Base-by-base conservation (phyloP, 2,797 vertebrate genomes). In the Loris lydekkerianus region DNA sequence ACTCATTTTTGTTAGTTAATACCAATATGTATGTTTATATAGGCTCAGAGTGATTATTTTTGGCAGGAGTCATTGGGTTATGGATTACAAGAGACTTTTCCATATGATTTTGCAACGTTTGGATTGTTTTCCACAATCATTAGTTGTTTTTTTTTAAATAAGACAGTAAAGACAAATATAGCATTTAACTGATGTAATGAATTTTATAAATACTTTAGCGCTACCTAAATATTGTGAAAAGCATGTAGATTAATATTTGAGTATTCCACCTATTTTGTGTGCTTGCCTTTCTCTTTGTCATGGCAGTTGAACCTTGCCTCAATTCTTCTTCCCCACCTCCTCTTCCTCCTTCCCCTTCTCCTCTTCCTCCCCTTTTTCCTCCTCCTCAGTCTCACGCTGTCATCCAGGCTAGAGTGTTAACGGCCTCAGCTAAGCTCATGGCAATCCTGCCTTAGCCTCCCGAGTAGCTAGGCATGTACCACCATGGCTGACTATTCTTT, bases 161-260 rank as follows among this genome's bases (percentile, higher is more conserved):
- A 67, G 70, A 76, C 23, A 94, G 43, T 56, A 60, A 72, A 82
- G 20, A 86, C 7, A 43, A 69, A 78, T 46, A 43, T 61, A 90
- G 40, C 70, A 72, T 85, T 77, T 84, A 84, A 84, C 17, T 15
- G 29, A n/a, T 72, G 9, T 46, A 43, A 80, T 63, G 25, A 77
- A 72, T 61, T 90, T 89, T 46, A 75, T 76, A 60, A 31, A 15
- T 83, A 76, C 58, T 83, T 75, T 67, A 89, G 49, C 76, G 3
- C 43, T 89, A 76, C 89, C 40, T 69, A 60, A 89, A 34, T 67
- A 65, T 93, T 83, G 58, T 76, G 37, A 43, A 40, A 76, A 92
- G 43, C 56, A 40, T 73, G 34, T 40, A 40, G 70, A 56, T 76
- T n/a, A 20, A 40, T 84, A 65, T 76, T 67, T 78, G n/a, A 56